Conservation (phyloP, 2,888 invertebrate species). For the Xestia ashworthii region DNA sequence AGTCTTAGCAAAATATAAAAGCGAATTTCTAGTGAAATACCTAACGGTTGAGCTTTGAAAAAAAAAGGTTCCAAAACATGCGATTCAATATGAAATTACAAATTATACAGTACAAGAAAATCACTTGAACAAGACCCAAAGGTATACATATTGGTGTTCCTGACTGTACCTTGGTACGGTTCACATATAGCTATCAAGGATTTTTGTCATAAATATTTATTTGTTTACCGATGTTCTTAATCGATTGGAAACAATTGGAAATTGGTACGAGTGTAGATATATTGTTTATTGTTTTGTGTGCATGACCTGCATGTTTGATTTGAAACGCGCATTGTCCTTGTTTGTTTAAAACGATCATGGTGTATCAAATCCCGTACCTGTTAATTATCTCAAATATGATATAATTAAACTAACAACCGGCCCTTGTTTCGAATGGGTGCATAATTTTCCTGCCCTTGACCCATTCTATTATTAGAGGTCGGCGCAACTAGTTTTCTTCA, state of each 20-base stretch:
- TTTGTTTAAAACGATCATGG: not conserved
- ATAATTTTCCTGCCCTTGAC: too few species aligned
- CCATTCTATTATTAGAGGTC: too few species aligned
- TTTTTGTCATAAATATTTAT: constrained; percentile 39
- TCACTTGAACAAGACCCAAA: not conserved
- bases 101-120: not conserved
- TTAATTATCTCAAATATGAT: not conserved
- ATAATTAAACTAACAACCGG: not conserved
- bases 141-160: not conserved
- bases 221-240: constrained; percentile 37
- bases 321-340: constrained; percentile 29
- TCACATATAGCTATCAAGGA: constrained; percentile 56
- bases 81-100: not conserved
- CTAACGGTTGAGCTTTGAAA: not conserved
- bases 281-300: constrained; percentile 11
- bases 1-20: not conserved
- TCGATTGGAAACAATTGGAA: constrained; percentile 58
- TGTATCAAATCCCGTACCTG: not conserved
- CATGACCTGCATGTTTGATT: constrained; percentile 30
- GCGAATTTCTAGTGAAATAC: not conserved
- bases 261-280: constrained; percentile 32
- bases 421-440: not conserved
- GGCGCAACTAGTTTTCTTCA: too few species aligned
- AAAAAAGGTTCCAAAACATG: not conserved
- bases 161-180: constrained; percentile 26